phyloP scores from a whole-genome alignment of 1,140 invertebrate genomes.

The Mizuhopecten yessoensis region DNA sequence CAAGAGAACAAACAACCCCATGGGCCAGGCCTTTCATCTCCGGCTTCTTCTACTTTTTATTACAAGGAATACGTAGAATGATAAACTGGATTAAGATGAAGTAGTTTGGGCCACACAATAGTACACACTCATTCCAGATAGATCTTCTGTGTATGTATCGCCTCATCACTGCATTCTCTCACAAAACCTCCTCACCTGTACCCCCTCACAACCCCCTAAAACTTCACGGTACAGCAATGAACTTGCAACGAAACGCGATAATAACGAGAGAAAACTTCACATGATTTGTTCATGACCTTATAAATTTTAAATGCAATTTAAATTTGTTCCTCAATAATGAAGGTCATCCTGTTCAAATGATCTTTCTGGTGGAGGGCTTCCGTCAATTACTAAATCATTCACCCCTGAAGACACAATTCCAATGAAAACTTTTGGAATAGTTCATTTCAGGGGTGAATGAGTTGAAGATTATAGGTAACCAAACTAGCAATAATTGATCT shows the following conservation, averaged over 20 bases:
- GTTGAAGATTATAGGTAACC: no score
- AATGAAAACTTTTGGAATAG: no score
- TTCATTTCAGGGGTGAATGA: no score
- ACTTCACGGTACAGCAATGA: neutral
- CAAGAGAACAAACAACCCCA: neutral
- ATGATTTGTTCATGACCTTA: neutral
- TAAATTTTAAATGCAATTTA: no score
- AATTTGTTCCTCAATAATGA: neutral
- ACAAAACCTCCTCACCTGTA: neutral
- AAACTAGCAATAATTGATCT: neutral
- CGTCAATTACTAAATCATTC: no score
- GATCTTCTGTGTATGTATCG: neutral
- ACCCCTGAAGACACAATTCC: no score
- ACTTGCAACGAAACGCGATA: neutral
- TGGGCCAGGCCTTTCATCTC: constrained; percentile 11
- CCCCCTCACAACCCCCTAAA: neutral
- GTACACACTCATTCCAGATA: neutral
- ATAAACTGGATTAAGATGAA: constrained; percentile 11
- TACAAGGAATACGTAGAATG: neutral
- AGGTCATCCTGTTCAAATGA: no score
- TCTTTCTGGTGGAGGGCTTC: neutral
- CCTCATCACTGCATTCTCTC: neutral
- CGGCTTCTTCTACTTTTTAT: neutral
- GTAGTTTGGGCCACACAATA: neutral
- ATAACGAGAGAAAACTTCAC: neutral